Percentiles rank a stretch among this genome's conserved stretches.
phyloP scores from a whole-genome alignment of 2,888 invertebrate genomes.

The Camponotus fellah region DNA sequence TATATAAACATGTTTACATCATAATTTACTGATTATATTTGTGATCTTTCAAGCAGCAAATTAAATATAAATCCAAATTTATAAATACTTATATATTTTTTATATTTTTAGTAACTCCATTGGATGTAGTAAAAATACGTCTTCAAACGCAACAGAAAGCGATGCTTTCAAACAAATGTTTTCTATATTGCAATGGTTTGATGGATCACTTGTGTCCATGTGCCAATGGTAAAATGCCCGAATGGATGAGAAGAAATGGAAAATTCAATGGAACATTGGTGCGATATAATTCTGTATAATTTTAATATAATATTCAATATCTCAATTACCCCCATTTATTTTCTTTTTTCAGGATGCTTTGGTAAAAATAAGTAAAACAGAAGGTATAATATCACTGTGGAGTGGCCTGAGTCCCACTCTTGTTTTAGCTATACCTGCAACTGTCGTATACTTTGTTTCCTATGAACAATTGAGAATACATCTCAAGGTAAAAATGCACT shows the following conservation, averaged over 20 bases:
- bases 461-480: conserved; percentile 95
- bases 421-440: conserved; percentile 97
- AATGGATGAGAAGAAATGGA: conserved; percentile 89
- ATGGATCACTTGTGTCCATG: conserved; percentile 99
- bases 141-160: conserved; percentile 97
- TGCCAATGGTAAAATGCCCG: conserved; percentile 84
- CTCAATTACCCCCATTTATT: conserved; percentile 24
- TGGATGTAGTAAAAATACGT: conserved; percentile 99
- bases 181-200: conserved; percentile 98
- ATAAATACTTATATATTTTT: conserved; percentile 27
- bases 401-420: conserved; percentile 98
- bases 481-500: conserved; percentile 85
- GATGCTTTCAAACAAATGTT: conserved; percentile 94
- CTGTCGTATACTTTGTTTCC: conserved; percentile 98
- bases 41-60: conserved; percentile 2
- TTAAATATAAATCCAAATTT: background rate
- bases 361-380: conserved; percentile 94
- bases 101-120: conserved; percentile 94
- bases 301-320: conserved; percentile 16
- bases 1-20: background rate
- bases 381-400: conserved; percentile 97
- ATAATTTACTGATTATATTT: background rate
- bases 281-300: conserved; percentile 74
- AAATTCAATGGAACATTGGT: conserved; percentile 94
- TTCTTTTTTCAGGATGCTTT: conserved; percentile 93